Evolutionary conservation across 1,140 invertebrate genomes (phyloP).

Genomic region (Drosophila aff.): DNA sequence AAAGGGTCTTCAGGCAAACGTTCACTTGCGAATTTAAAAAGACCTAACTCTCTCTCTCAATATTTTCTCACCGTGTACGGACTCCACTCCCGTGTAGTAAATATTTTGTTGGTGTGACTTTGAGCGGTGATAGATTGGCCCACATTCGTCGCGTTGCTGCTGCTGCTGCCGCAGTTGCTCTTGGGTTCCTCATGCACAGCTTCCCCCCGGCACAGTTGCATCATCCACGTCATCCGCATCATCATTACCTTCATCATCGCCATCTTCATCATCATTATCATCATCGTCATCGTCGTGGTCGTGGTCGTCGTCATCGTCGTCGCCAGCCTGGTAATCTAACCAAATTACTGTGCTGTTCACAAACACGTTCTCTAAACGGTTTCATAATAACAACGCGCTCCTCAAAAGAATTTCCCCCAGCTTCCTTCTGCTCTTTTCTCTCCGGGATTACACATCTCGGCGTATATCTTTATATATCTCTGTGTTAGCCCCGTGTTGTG

Average conservation of each 20-base stretch:
- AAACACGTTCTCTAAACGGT: conserved; percentile 84
- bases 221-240: conserved; percentile 46
- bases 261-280: conserved; percentile 23
- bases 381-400: conserved; percentile 80
- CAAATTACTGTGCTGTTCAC: conserved; percentile 83
- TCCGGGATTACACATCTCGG: conserved; percentile 50
- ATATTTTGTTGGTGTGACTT: conserved; percentile 62
- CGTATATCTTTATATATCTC: conserved; percentile 30
- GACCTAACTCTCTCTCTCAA: too few relatives aligned
- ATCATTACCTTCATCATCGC: conserved; percentile 23
- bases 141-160: conserved; percentile 67
- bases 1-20: too few relatives aligned
- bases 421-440: conserved; percentile 72
- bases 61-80: not conserved
- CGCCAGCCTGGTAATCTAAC: conserved; percentile 78
- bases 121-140: conserved; percentile 79
- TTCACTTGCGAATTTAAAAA: too few relatives aligned
- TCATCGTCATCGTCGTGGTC: not conserved
- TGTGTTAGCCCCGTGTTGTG: conserved; percentile 32
- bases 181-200: conserved; percentile 13
- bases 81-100: conserved; percentile 20
- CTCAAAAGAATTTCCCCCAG: conserved; percentile 69
- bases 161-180: conserved; percentile 1
- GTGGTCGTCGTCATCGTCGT: conserved; percentile 28
- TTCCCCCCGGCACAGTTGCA: conserved; percentile 42